Base-by-base conservation (phyloP, 2,888 invertebrate species). In the Oscheius sp. region DNA sequence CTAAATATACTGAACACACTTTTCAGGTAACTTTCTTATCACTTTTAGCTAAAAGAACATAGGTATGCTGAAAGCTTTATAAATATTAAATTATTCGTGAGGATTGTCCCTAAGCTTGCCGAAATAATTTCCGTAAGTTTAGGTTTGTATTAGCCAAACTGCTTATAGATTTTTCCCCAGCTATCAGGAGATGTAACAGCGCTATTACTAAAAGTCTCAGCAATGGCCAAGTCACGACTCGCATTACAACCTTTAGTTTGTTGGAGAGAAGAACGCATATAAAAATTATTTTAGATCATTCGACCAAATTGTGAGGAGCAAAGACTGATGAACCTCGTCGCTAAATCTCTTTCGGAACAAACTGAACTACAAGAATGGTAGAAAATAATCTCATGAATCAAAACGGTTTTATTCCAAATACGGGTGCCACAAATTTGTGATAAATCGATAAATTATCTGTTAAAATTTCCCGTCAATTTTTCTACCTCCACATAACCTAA, bases 1-100 rank as follows among this genome's bases (percentile, higher is more conserved):
- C 55, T 74, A 20, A 74, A 78, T 39, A 57, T 73, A 29, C 69
- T 78, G 4, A 65, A 74, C 29, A 67, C 78, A 0, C 66, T 78
- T 10, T 65, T 72, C 25, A 75, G 71, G 65, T 73, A 31, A 42
- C 72, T 66, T 42, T 12, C 37, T 37, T 17, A 25, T n/a, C 6
- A 58, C 23, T 23, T 15, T 15, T 37, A n/a, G 4, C 50, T 23
- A 15, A n/a, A n/a, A n/a, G n/a, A n/a, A n/a, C 57, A 45, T 33
- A 68, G 68, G 50, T 61, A 52, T 29, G 15, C 52, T 17, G 68
- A 68, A 31, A 31, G 61, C n/a, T 45, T 27, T 27, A 17, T 53
- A 10, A 69, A 63, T 27, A n/a, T 69, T 10, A 48, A 53, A 17
- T 25, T 69, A 15, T 63, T 69, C 17, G 15, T 64, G 1, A 39